These are phyloP conservation scores for Dipodomys stephensi DNA, from an alignment of 2,113 vertebrate genomes.

Conservation along the genomic window DNA sequence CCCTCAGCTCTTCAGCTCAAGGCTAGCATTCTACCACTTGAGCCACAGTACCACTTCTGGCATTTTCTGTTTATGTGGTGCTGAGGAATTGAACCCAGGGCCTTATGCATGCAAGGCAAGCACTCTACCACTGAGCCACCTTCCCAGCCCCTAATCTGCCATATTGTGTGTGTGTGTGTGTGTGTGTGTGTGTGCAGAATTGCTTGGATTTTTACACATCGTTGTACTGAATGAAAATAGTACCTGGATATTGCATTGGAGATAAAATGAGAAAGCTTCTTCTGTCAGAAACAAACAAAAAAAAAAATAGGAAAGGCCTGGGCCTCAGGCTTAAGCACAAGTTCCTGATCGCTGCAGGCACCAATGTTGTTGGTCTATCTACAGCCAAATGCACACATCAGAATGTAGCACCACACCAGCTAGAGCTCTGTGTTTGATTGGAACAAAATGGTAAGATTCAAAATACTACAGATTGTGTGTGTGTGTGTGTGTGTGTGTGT, in stretches of 20 bases:
- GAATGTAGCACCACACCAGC: rapidly evolving
- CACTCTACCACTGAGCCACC: too few species aligned
- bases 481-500: too few species aligned
- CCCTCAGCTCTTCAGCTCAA: too few species aligned
- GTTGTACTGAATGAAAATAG: background rate
- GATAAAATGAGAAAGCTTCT: background rate
- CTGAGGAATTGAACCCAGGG: too few species aligned
- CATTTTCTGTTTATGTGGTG: too few species aligned
- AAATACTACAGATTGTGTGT: background rate
- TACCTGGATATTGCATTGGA: background rate
- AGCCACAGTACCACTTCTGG: too few species aligned
- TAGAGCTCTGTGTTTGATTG: background rate
- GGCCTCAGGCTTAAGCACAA: background rate
- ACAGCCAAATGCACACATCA: background rate
- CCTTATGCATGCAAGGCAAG: too few species aligned
- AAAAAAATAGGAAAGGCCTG: background rate
- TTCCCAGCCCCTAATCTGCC: too few species aligned
- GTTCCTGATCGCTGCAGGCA: background rate
- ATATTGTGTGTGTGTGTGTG: too few species aligned
- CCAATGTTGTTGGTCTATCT: too few species aligned
- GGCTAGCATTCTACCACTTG: too few species aligned
- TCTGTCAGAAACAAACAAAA: background rate
- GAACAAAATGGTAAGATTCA: background rate
- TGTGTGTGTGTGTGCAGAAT: background rate
- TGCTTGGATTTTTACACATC: background rate